These are phyloP conservation scores for Platysternon megacephalum DNA, from an alignment of 2,113 vertebrate species.

Conservation along the genomic window DNA sequence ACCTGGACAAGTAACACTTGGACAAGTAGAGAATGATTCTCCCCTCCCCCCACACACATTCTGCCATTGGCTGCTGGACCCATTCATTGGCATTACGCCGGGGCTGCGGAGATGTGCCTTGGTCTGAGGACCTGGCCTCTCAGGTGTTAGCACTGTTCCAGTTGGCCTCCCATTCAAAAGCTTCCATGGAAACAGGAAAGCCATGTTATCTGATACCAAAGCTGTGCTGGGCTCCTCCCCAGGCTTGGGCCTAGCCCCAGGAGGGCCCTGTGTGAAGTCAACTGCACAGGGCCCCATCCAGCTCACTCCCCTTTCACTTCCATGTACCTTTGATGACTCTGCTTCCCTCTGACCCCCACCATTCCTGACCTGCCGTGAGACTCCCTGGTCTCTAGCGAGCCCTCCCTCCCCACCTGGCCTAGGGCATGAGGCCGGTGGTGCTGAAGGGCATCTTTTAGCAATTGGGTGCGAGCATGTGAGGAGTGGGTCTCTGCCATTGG, in stretches of 20 bases:
- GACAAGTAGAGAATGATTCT: background rate
- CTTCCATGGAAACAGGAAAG: background rate
- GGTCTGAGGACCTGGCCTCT: background rate
- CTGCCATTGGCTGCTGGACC: background rate
- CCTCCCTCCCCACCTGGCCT: background rate
- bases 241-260: background rate
- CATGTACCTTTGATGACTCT: background rate
- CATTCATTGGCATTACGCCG: background rate
- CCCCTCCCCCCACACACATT: background rate
- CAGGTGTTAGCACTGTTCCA: background rate
- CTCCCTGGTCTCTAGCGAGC: background rate
- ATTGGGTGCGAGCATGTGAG: background rate
- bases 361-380: background rate
- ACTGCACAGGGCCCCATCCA: background rate
- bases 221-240: background rate
- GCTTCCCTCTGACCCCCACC: background rate
- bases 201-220: background rate
- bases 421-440: background rate
- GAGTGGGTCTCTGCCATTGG: background rate
- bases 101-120: background rate
- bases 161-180: background rate
- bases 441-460: background rate
- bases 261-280: background rate
- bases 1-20: background rate
- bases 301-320: background rate